These are phyloP conservation scores for Clostera curtula DNA, from an alignment of 2,888 invertebrate species.

Conservation along the genomic window DNA sequence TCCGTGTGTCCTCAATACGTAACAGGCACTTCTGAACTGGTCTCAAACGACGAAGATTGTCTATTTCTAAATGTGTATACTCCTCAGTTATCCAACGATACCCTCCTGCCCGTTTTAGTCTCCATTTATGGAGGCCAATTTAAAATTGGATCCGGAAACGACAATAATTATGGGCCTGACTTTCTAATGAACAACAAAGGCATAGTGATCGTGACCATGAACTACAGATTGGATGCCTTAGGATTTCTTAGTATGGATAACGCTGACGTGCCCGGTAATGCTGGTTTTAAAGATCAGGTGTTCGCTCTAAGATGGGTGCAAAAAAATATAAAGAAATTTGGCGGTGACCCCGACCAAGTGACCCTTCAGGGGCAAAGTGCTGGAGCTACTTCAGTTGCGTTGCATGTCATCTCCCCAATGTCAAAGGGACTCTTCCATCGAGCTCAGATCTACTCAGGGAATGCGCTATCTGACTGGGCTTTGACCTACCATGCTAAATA, in stretches of 20 bases:
- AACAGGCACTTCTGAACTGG: too few species aligned
- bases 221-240: slow-evolving; percentile 33
- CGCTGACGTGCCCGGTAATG: slow-evolving; percentile 34
- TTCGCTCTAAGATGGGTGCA: slow-evolving; percentile 33
- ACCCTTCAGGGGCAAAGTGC: slow-evolving; percentile 3
- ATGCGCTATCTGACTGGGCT: not conserved
- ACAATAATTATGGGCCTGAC: slow-evolving; percentile 6
- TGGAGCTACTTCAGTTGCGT: slow-evolving; percentile 1
- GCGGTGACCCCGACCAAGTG: slow-evolving; percentile 22
- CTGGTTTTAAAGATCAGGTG: slow-evolving; percentile 36
- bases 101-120: slow-evolving; percentile 24
- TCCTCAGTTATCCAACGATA: slow-evolving; percentile 1
- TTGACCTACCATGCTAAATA: not conserved
- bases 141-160: slow-evolving; percentile 24
- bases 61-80: slow-evolving; percentile 16
- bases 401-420: slow-evolving; percentile 5
- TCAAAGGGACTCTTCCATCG: slow-evolving; percentile 3
- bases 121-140: slow-evolving; percentile 35
- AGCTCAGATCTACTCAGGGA: slow-evolving; percentile 2
- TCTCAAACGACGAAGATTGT: too few species aligned
- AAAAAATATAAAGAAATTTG: slow-evolving; percentile 26
- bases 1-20: too few species aligned
- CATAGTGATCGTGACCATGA: slow-evolving; percentile 32
- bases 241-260: slow-evolving; percentile 33
- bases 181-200: slow-evolving; percentile 16